Conservation (phyloP, 2,797 vertebrate genomes). For the Sebastes minor region DNA sequence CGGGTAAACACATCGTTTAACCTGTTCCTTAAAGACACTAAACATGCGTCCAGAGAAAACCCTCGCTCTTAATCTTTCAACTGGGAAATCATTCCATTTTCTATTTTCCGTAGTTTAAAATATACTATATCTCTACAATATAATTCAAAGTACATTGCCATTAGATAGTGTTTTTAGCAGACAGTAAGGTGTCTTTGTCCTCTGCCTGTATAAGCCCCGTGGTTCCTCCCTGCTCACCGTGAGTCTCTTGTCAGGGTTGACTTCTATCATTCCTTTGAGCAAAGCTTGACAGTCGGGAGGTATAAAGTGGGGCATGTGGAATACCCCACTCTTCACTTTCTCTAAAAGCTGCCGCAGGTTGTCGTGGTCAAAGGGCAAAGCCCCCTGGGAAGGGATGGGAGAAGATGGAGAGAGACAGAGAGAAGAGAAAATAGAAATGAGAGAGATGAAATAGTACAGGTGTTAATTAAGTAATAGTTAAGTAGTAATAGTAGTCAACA, state of each 20-base stretch:
- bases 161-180: neutral
- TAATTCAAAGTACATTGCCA: neutral
- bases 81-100: neutral
- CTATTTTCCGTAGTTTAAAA: neutral
- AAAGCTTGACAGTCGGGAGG: conserved; percentile 90
- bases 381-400: conserved; percentile 78
- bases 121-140: neutral
- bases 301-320: conserved; percentile 96
- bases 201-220: neutral
- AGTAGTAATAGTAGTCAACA: too few relatives aligned
- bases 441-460: neutral
- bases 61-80: neutral
- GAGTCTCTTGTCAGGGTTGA: conserved; percentile 90
- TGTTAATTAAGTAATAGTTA: neutral
- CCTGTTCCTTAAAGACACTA: too few relatives aligned
- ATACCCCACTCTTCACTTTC: conserved; percentile 93
- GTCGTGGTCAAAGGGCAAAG: conserved; percentile 92
- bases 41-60: neutral
- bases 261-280: conserved; percentile 92
- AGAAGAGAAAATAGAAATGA: neutral
- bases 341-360: conserved; percentile 93
- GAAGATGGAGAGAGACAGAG: neutral
- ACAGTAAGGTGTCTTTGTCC: neutral
- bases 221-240: conserved; percentile 79
- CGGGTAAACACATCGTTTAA: too few relatives aligned